Percentiles rank a stretch among this genome's conserved stretches.
Conservation (phyloP, 2,113 vertebrate genomes). For the Panthera uncia region DNA sequence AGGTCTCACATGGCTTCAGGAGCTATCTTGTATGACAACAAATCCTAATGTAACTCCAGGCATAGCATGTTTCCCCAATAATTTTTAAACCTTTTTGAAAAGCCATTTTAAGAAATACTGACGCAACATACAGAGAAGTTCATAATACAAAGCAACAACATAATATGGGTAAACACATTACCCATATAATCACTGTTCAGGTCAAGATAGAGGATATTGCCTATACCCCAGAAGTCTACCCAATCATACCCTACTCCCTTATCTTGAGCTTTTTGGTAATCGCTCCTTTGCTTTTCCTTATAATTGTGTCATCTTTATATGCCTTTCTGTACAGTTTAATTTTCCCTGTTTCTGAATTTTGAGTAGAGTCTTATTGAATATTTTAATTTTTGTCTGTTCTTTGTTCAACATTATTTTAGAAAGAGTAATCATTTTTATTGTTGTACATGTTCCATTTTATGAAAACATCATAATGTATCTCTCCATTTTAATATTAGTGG, state of each 20-base stretch:
- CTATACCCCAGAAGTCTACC: background rate
- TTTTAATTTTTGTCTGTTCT: slow-evolving; percentile 22
- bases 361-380: background rate
- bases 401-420: background rate
- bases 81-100: background rate
- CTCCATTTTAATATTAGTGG: background rate
- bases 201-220: background rate
- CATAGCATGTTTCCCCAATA: background rate
- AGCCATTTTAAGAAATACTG: background rate
- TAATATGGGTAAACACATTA: background rate
- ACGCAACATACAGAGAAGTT: background rate
- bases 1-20: background rate
- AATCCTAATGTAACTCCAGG: background rate
- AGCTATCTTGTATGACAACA: background rate
- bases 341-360: background rate
- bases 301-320: background rate
- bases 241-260: background rate
- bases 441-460: background rate
- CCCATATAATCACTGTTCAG: background rate
- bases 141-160: background rate
- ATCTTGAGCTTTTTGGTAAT: background rate
- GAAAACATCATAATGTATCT: background rate
- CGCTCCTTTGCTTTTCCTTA: background rate
- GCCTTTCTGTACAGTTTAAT: background rate
- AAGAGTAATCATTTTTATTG: slow-evolving; percentile 8